Conservation (phyloP, 2,888 invertebrate species). For the Myopa tessellatipennis region DNA sequence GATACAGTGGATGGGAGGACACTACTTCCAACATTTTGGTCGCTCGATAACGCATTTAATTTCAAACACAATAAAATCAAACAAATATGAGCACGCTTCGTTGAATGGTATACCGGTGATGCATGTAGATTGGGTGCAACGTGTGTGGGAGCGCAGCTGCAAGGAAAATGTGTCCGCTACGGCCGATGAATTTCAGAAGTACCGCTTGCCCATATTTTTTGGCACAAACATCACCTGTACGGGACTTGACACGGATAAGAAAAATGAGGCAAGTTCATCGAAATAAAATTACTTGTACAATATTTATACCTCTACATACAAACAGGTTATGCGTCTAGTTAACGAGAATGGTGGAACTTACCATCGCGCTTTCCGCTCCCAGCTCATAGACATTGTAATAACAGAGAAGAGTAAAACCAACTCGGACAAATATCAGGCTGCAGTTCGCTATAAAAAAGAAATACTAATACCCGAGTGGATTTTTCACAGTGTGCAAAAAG, state of each 20-base stretch:
- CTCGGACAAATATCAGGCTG: conserved; percentile 65
- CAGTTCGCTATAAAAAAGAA: conserved; percentile 65
- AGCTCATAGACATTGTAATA: conserved; percentile 65
- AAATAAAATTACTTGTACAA: background rate
- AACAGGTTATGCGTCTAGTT: conserved; percentile 74
- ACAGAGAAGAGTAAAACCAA: conserved; percentile 62
- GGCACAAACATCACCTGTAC: conserved; percentile 84
- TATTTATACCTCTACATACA: background rate
- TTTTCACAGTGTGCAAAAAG: conserved; percentile 78
- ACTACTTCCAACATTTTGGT: conserved; percentile 74
- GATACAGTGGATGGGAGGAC: conserved; percentile 83
- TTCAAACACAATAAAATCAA: conserved; percentile 80
- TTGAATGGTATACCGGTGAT: conserved; percentile 75
- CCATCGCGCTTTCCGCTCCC: conserved; percentile 68
- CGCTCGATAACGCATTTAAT: conserved; percentile 83
- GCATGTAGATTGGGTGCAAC: conserved; percentile 82
- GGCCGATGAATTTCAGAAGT: conserved; percentile 75
- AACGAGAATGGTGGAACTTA: conserved; percentile 79
- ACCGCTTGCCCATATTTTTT: conserved; percentile 77
- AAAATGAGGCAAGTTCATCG: conserved; percentile 57
- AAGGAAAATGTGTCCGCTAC: conserved; percentile 73
- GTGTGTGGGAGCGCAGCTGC: conserved; percentile 82
- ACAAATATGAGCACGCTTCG: conserved; percentile 76
- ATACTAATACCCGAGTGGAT: conserved; percentile 86
- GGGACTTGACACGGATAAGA: conserved; percentile 69